These are phyloP conservation scores for Monoplex corrugatus DNA, from an alignment of 2,888 invertebrate species.

Conservation along the genomic window DNA sequence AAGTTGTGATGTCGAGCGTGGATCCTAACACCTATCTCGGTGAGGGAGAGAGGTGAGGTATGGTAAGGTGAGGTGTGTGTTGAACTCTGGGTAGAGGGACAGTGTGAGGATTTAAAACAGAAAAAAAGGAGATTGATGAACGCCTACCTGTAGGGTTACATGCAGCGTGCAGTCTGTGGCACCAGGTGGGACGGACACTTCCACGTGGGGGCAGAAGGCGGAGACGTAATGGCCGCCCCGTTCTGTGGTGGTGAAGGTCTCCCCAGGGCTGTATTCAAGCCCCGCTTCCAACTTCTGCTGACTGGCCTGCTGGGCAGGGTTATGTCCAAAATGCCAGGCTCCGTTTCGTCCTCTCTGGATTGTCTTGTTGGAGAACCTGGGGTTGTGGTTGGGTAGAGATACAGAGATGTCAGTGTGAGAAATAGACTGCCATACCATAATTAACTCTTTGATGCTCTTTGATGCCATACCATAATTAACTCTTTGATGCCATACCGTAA, in stretches of 20 bases:
- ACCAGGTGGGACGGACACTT: constrained; percentile 73
- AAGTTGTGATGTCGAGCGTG: no score
- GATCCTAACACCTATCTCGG: no score
- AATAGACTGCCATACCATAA: no score
- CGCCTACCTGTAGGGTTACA: constrained; percentile 75
- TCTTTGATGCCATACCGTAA: no score
- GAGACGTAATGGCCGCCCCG: constrained; percentile 76
- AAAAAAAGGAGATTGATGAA: no score
- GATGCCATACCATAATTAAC: no score
- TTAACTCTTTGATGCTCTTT: no score
- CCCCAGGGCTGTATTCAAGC: constrained; percentile 60
- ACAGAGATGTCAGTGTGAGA: not conserved
- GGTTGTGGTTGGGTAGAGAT: not conserved
- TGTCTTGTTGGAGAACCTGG: constrained; percentile 67
- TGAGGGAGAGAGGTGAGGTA: no score
- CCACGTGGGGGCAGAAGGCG: constrained; percentile 69
- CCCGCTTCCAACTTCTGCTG: constrained; percentile 55
- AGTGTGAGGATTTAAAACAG: no score
- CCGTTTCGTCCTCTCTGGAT: constrained; percentile 64
- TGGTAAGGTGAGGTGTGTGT: no score
- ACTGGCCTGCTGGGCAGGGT: not conserved
- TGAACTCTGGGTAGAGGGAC: no score
- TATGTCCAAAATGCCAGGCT: constrained; percentile 58
- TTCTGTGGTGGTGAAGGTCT: constrained; percentile 74
- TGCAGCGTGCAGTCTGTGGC: constrained; percentile 67